Base-by-base conservation (phyloP, 2,113 vertebrate species). In the Caretta caretta region DNA sequence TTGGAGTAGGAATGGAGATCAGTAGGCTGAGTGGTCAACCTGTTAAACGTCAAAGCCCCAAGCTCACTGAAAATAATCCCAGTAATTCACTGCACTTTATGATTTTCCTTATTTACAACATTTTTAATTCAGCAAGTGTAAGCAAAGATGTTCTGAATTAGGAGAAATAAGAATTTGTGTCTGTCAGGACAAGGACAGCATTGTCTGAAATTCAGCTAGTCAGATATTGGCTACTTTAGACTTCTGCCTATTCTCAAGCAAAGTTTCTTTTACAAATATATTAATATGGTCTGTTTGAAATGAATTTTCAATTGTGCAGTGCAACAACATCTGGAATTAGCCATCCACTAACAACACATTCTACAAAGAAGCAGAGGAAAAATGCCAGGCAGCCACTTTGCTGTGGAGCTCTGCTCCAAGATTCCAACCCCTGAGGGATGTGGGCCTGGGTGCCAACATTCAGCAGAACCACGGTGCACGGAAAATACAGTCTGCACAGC, bases 251-350 rank as follows among this genome's bases (percentile, higher is more conserved):
- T 48, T 81, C 65, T 88, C 1, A 1, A 83, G 53, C 46, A 19
- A 83, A 83, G 79, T 80, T 89, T 90, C 46, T 22, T 96, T 87
- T 81, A 82, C 51, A 42, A 8, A 59, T 79, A 56, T 38, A 54
- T 48, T 56, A 3, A 2, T 1, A 46, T 80, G 53, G n/a, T 57
- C 72, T 93, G 80, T 90, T 97, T 81, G 93, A 91, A 92, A 72
- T 42, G 27, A 54, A 62, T 42, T 82, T 87, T 80, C 57, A 59
- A 69, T 50, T 85, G 91, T 83, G 80, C 86, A 59, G 48, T 56
- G 84, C 93, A 82, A 69, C 81, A 89, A 54, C 90, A 80, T 78
- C 88, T 93, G 96, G 92, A 92, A 83, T 80, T 80, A 81, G 56
- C 5, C 0, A 11, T 56, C 62, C 69, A 17, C 59, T 51, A 76